phyloP scores from a whole-genome alignment of 2,888 invertebrate species.

The Orthonevra nobilis region DNA sequence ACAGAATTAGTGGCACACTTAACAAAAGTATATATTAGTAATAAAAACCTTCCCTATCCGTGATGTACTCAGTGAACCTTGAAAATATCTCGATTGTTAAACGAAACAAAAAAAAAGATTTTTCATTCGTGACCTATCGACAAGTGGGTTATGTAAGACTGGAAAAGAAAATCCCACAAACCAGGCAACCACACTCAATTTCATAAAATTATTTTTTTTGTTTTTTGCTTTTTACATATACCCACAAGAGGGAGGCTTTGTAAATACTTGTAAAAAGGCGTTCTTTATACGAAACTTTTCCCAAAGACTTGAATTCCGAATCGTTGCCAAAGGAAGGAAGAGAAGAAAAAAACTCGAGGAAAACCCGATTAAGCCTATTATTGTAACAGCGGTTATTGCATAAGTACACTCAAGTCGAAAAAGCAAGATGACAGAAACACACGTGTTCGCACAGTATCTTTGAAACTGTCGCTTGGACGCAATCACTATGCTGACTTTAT shows the following conservation, averaged over 20 bases:
- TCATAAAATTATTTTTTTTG: constrained; percentile 40
- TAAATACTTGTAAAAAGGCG: neutral
- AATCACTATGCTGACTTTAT: too few relatives aligned
- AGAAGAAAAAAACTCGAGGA: neutral
- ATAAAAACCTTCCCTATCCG: too few relatives aligned
- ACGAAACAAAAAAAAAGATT: too few relatives aligned
- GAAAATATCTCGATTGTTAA: constrained; percentile 43
- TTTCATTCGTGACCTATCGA: constrained; percentile 21
- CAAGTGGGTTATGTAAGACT: constrained; percentile 20
- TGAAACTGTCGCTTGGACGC: too few relatives aligned
- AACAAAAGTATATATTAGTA: too few relatives aligned
- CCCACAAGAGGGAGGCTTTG: neutral
- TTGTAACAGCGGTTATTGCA: constrained; percentile 2
- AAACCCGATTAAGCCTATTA: constrained; percentile 9
- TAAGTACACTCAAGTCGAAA: constrained; percentile 1
- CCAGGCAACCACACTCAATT: neutral
- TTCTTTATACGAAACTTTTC: constrained; percentile 1
- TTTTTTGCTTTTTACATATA: too few relatives aligned
- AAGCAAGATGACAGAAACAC: too few relatives aligned
- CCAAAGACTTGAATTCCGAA: too few relatives aligned
- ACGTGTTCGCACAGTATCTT: too few relatives aligned
- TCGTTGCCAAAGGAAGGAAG: neutral
- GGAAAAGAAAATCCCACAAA: neutral
- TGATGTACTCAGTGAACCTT: constrained; percentile 41
- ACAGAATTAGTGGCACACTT: too few relatives aligned